Evolutionary conservation across 1,140 invertebrate genomes (phyloP), one percentile per base, ranked within the genome.

Genomic region (Formica exsecta): DNA sequence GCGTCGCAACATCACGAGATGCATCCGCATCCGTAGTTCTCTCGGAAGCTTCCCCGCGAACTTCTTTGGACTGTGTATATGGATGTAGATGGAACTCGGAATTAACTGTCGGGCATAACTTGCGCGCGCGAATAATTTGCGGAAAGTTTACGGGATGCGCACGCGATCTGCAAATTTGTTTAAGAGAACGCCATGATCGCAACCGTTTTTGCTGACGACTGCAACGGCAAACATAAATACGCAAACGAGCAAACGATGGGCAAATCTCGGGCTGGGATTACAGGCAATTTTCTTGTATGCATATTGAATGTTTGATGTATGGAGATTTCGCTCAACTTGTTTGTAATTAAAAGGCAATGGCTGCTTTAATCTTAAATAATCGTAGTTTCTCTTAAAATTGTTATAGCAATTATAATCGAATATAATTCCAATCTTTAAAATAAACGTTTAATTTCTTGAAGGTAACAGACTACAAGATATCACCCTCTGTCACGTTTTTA

Each of bases 221-320:
- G n/a, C 54, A 57, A 61, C 57, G 22, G 74, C 74, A 76, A 65
- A 48, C 59, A 44, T 77, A 77, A 77, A 65, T 77, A 77, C 44
- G 25, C 25, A 77, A 65, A 77, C 19, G 59, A 77, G 61, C 11
- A 44, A 77, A 74, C 59, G 71, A 59, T 59, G 71, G 36, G 51
- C 22, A 13, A 76, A 64, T 41, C 5, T 22, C 19, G 38, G 4
- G 13, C 2, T 13, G 25, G 13, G 48, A 57, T 57, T 75, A 22
- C 36, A 25, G 54, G 5, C n/a, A 59, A 74, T 75, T 8, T 59
- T n/a, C 22, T 32, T 19, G 11, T 75, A 38, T 59, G 54, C 11
- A 29, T 16, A 22, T 51, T 59, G 59, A 59, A 74, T 13, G 54
- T n/a, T 57, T 32, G 25, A 4, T 11, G 32, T 61, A 41, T 7